Evolutionary conservation across 1,140 invertebrate species (phyloP), one percentile per base, ranked within the genome.

Genomic region (Macrostomum lignano): DNA sequence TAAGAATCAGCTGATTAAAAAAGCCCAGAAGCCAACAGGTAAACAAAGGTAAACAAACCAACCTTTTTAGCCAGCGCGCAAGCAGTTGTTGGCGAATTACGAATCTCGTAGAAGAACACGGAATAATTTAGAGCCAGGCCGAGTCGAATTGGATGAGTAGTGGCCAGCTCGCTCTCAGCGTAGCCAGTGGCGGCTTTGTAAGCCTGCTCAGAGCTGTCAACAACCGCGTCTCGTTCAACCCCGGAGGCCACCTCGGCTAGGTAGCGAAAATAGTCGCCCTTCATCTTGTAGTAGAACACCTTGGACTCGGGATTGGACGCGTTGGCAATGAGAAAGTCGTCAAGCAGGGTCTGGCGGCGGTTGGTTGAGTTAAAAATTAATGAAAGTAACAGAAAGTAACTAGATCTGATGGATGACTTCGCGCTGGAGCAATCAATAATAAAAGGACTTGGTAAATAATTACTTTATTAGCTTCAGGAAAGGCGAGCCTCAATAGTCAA

Each of bases 261-360:
- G 69, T 96, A 96, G 67, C 86, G 51, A 65, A 84, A 88, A 67
- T 94, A 94, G 66, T 94, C 86, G 53, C 84, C 86, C 66, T 91
- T 86, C 82, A 91, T 91, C 69, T 91, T 93, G 61, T 88, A 67
- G 67, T 91, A 91, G 64, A 91, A 91, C 55, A 93, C 84, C 73
- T 86, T 88, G 56, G 74, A 79, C 67, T 88, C 81, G 54, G 81
- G 73, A 63, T 78, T 84, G 62, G 73, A 78, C 52, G 79, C 78
- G 66, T 82, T 82, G 49, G 77, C 74, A 58, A 88, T 82, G 58
- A 91, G 68, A 65, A 75, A 81, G 65, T 86, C 84, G 65, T 88
- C 79, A 53, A 91, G 66, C 52, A 88, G 70, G 59, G 70, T 70
- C 75, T 79, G n/a, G n/a, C n/a, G n/a, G n/a, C n/a, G n/a, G n/a